phyloP scores from a whole-genome alignment of 1,140 invertebrate genomes.

The Hetaerina americana region DNA sequence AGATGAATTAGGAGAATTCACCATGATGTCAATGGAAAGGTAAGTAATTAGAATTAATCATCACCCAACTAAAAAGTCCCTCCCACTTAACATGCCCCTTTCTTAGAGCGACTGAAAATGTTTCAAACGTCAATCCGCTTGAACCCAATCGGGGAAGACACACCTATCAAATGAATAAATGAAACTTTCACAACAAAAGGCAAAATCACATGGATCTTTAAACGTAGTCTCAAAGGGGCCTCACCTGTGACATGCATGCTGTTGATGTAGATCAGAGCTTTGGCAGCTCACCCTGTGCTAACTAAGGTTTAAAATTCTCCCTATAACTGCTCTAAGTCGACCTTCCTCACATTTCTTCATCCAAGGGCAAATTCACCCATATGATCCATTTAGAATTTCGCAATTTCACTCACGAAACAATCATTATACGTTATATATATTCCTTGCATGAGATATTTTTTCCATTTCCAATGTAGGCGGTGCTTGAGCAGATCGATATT shows the following conservation, averaged over 20 bases:
- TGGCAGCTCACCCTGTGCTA: background rate
- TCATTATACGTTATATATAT: too few relatives aligned
- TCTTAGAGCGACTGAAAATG: background rate
- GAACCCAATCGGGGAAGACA: background rate
- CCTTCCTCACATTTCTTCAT: background rate
- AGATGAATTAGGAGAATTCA: slow-evolving; percentile 12
- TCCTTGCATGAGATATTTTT: too few relatives aligned
- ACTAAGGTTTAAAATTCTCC: background rate
- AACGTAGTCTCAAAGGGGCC: background rate
- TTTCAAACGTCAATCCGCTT: background rate
- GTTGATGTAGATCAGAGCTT: background rate
- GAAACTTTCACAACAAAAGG: too few relatives aligned
- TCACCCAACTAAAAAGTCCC: background rate
- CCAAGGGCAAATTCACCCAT: background rate
- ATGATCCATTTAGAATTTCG: background rate
- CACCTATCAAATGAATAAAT: background rate
- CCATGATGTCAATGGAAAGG: too few relatives aligned
- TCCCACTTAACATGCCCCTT: background rate
- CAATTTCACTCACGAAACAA: background rate
- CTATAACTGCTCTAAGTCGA: background rate
- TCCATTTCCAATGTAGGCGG: background rate
- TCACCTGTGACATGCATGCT: background rate
- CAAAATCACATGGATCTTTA: background rate
- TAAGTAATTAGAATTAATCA: slow-evolving; percentile 9
- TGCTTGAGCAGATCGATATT: background rate